Conservation (phyloP, 2,113 vertebrate genomes). For the Xerus inauris region DNA sequence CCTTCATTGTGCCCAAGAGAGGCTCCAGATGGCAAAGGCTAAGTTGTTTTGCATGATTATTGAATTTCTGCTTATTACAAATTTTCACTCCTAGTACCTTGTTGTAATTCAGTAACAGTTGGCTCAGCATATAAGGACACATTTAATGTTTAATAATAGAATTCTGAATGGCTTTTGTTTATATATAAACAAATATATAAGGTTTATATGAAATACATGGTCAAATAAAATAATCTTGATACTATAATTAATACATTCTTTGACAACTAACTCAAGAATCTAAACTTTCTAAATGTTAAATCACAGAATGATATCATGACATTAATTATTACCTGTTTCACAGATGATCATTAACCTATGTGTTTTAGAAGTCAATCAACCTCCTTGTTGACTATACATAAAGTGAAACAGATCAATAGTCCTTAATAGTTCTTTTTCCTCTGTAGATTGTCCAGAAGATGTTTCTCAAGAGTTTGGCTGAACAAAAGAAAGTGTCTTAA, state of each 20-base stretch:
- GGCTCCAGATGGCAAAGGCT: neutral
- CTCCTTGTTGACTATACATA: constrained; percentile 37
- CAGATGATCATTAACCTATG: neutral
- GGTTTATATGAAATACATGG: neutral
- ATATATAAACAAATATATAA: neutral
- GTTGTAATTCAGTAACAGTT: neutral
- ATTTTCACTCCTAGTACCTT: neutral
- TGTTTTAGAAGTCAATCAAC: constrained; percentile 48
- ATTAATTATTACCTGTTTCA: constrained; percentile 12
- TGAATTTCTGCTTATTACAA: constrained; percentile 27
- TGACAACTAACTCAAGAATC: constrained; percentile 1
- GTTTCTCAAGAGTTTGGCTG: neutral
- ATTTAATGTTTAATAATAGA: neutral
- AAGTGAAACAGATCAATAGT: constrained; percentile 58
- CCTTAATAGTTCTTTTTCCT: neutral
- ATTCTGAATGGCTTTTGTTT: neutral
- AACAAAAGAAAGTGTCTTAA: neutral
- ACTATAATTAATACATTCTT: neutral
- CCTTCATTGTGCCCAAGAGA: neutral
- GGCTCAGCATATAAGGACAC: neutral
- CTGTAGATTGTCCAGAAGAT: neutral
- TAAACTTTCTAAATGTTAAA: constrained; percentile 32
- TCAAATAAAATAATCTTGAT: neutral
- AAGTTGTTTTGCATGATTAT: constrained; percentile 18
- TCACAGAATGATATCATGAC: neutral